Evolutionary conservation across 2,888 invertebrate species (phyloP), one percentile per base, ranked within the genome.

Genomic region (Nysson spinosus): DNA sequence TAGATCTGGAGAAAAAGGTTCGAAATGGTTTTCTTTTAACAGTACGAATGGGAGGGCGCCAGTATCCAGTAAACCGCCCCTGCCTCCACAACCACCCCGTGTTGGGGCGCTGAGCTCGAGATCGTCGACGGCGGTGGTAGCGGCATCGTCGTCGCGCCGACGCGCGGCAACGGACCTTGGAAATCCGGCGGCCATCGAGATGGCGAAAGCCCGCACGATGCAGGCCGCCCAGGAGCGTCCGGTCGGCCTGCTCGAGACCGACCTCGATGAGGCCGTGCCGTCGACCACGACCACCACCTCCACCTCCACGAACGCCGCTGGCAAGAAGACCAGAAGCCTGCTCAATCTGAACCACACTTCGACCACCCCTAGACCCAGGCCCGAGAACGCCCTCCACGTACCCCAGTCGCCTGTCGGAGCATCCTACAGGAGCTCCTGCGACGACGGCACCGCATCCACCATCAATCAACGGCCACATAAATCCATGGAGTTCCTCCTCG

Each of bases 401-500:
- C 83, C 83, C 61, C 83, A 75, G 86, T 87, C 83, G 76, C 87
- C 83, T 79, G 89, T 79, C 55, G 75, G 77, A 70, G 72, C 78
- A 58, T 68, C 83, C 83, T 89, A 87, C 50, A 75, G 79, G 61
- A 75, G 60, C 58, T 62, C 78, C 69, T 69, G 43, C 85, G 91
- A 68, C 75, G 78, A 82, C 66, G 77, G 76, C 57, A 49, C 83
- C 85, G 89, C 86, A 49, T 73, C 72, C 64, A 73, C 72, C 64
- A 77, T 79, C 67, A 78, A 85, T 69, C 85, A 86, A 73, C 83
- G 90, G 72, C 94, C 94, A 47, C 94, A 95, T 90, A 95, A 96
- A 89, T 96, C 95, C 89, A 96, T 96, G 96, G 96, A 96, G 91
- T 96, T 96, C 90, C 92, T 96, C 87, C 91, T 96, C 88, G 96